Evolutionary conservation across 2,888 invertebrate genomes (phyloP), one percentile per base, ranked within the genome.

Genomic region (Plebejus melissa): DNA sequence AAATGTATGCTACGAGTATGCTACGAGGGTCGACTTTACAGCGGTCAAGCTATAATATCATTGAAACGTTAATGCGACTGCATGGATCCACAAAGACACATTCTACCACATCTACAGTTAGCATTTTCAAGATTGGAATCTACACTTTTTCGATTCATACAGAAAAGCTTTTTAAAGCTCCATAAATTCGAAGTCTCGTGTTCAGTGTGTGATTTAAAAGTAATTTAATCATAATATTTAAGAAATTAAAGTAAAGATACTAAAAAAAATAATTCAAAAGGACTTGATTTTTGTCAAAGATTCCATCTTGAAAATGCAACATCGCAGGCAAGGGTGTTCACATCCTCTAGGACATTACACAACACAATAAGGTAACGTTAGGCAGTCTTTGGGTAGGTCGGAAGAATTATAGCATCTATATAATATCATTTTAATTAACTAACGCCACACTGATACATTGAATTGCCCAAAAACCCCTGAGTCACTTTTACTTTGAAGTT

Each of bases 311-410:
- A 90, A 65, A 90, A 89, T 86, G 86, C 83, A 87, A 83, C 85
- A 82, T 83, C 81, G 89, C 89, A 85, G 91, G 90, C 83, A 82
- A 85, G 88, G 90, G 90, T 86, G 84, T 78, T 81, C 82, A 83
- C 83, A 87, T 65, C 65, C 88, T 87, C 86, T 87, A 87, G 87
- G 88, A 86, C 86, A 82, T 82, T 86, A 89, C 87, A 89, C 88
- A 86, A 88, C 86, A 87, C 83, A 88, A 87, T 86, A 82, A 88
- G 88, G 86, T 90, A 90, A 90, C 86, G 83, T 89, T 88, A 92
- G 93, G 93, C 94, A 94, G 94, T 94, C 94, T 94, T 94, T 93
- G 92, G 93, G 90, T 91, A 93, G 93, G 93, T 94, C 93, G 94
- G 93, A 91, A 94, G 93, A 91, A 90, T 89, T 84, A 82, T 87